Base-by-base conservation (phyloP, 2,113 vertebrate genomes). In the Oostethus manadensis region DNA sequence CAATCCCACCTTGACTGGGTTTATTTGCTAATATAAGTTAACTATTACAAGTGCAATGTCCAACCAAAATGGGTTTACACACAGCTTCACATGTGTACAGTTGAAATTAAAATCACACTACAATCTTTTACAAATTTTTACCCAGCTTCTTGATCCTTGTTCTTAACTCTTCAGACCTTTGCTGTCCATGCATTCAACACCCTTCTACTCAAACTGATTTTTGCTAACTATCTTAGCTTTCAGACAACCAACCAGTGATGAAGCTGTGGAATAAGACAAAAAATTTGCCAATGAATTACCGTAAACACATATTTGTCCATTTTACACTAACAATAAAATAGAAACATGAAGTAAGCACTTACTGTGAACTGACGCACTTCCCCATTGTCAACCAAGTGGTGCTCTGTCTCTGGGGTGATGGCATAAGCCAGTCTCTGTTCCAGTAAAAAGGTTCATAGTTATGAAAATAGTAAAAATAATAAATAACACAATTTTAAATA, bases 281-380 rank as follows among this genome's bases (percentile, higher is more conserved):
- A 59, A 46, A 23, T 60, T 6, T 6, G 1, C 18, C 8, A 43
- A 64, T 35, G 68, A 58, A 38, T 69, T 48, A 51, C 60, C 16
- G 67, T 2, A n/a, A 55, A 18, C 33, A 20, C n/a, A 4, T 38
- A 38, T 38, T 18, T 50, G 3, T 9, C 18, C 21, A 3, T 16
- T 64, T 21, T 33, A 23, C 23, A 55, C 22, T 14, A 5, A 7
- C 10, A 14, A 35, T 48, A 18, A 47, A 15, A 13, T 21, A 18
- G 15, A 53, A 14, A 10, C 2, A 49, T 10, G 46, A 50, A 26
- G 0, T 51, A 48, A 14, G 33, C 26, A 73, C 83, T 79, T 86
- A 94, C 93, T 66, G 92, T 94, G 69, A 94, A 94, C 82, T 92
- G 93, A 33, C 92, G 92, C 56, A 94, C 90, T 74, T 95, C 90